Evolutionary conservation across 1,140 invertebrate species (phyloP).

Genomic region (Aricia agestis): DNA sequence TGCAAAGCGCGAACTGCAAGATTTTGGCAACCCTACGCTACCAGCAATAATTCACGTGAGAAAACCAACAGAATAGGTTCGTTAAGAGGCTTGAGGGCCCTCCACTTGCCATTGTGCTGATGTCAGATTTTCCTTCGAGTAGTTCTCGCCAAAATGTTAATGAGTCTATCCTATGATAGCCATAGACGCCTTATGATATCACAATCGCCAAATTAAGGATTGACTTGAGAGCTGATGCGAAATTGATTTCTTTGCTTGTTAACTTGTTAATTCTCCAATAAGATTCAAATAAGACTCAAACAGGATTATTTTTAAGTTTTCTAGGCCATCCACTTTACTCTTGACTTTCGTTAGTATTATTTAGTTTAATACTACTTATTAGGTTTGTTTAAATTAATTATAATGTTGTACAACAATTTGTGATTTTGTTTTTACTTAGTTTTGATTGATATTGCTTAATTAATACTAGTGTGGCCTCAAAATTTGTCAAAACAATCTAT

Average conservation of each 20-base stretch:
- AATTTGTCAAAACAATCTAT: neutral
- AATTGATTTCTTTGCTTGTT: neutral
- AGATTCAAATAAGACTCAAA: constrained; percentile 1
- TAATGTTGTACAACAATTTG: neutral
- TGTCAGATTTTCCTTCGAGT: constrained; percentile 43
- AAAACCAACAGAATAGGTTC: constrained; percentile 69
- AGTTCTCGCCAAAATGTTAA: constrained; percentile 60
- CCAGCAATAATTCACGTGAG: constrained; percentile 60
- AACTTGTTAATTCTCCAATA: neutral
- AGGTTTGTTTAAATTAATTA: neutral
- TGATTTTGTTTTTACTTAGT: too few relatives aligned
- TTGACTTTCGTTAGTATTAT: neutral
- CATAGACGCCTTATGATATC: constrained; percentile 35
- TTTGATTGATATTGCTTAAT: neutral
- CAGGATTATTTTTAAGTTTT: neutral
- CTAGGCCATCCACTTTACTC: neutral
- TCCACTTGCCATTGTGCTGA: constrained; percentile 54
- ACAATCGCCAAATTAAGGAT: constrained; percentile 31
- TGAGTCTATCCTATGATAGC: constrained; percentile 45
- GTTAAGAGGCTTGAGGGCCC: constrained; percentile 64
- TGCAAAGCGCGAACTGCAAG: neutral
- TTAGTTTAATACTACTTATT: neutral
- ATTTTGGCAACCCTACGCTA: constrained; percentile 28
- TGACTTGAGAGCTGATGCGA: constrained; percentile 1
- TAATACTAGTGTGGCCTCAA: neutral